Base-by-base conservation (phyloP, 64 coral and sea anemone species). In the Dendronephthya gigantea region DNA sequence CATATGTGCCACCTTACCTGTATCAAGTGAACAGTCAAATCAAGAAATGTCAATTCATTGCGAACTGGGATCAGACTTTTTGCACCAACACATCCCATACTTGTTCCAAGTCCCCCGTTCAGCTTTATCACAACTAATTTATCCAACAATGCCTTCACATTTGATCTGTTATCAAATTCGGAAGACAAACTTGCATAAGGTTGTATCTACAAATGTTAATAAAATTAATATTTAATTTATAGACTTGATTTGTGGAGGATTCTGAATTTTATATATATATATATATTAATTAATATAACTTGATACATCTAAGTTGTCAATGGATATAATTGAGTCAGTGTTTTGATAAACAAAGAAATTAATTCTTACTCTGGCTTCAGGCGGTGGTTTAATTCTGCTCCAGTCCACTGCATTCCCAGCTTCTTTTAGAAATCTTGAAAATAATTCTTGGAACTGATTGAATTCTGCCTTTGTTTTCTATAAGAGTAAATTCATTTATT, bases 61-160 rank as follows among this genome's bases (percentile, higher is more conserved):
- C 91, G 85, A 14, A 98, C 90, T 34, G 95, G 93, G 32, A 98
- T 98, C 1, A 91, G 68, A 81, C 95, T 98, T 35, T 98, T 98
- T 0, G 95, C 86, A 9, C 95, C 95, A 83, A 88, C 88, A 58
- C 91, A 93, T n/a, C 95, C 95, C 95, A 98, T 98, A 27, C 89
- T 98, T 70, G 95, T 98, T 2, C 95, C 95, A 17, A 98, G 85
- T 34, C 95, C 95, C 72, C 95, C 95, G 92, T 98, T 98, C 0
- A 98, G 85, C 49, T 98, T 98, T 9, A 93, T 89, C 6, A 98
- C 95, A 28, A 98, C 95, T 38, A 98, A 84, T 84, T 93, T 98
- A 39, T 93, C 83, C 0, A 98, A 82, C 41, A 87, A 88, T 27
- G n/a, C 22, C 43, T 98, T 98, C 4, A 92, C 39, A 48, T 86